Evolutionary conservation across 2,888 invertebrate genomes (phyloP), one percentile per base, ranked within the genome.

Genomic region (Lamellibrachia columna): DNA sequence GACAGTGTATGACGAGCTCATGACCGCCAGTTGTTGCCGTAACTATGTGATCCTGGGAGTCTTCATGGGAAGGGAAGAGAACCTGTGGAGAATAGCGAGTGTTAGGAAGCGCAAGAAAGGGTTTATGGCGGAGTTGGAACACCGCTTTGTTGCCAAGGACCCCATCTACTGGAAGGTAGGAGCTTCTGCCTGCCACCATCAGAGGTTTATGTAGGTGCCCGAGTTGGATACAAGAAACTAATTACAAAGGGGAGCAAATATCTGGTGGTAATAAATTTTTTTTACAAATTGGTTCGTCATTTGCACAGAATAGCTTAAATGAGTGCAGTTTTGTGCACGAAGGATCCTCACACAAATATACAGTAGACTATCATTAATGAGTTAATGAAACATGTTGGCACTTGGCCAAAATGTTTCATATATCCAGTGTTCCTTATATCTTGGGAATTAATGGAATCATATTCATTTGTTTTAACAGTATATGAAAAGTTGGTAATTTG

Each of bases 121-220:
- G 11, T 96, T 96, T 93, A 94, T 94, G 53, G 94, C 94, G n/a
- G 95, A 95, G 92, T 94, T 95, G 93, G 94, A 95, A 28, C 94
- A 93, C n/a, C 93, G 93, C 90, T 94, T 94, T 90, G 90, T 94
- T 7, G 93, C 94, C 28, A 95, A 95, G 91, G 95, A 95, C 93
- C 95, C 95, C 6, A 94, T 95, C 53, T 95, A 94, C 93, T 93
- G 95, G 53, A 96, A 95, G 95, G 96, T 96, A 15, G 90, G 94
- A 8, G 58, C 58, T n/a, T 22, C 75, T 3, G 75, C 3, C 58
- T 58, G 11, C 2, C 58, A 11, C 58, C 8, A 7, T 58, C 58
- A 40, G 40, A 40, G 40, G 40, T 40, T 40, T 40, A 28, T 28
- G 28, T 28, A 40, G 40, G 40, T 40, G 40, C 40, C 40, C 40